Conservation (phyloP, 2,888 invertebrate genomes). For the Tolmerus cingulatus region DNA sequence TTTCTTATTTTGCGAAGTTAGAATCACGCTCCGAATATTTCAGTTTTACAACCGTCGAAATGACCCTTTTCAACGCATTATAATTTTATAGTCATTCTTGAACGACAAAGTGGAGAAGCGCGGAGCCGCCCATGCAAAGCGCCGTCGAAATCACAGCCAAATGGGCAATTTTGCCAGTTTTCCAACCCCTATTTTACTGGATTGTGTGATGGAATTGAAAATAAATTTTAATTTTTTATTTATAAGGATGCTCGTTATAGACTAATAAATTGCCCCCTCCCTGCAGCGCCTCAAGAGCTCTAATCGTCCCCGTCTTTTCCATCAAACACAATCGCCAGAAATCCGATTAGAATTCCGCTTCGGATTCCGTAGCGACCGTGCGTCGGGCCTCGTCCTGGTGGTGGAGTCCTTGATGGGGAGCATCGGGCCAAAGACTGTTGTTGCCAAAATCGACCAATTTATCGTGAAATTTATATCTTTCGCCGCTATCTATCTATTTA, state of each 20-base stretch:
- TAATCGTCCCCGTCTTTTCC: background rate
- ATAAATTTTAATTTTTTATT: conserved; percentile 31
- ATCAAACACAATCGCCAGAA: conserved; percentile 10
- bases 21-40: background rate
- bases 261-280: conserved; percentile 10
- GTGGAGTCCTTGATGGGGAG: background rate
- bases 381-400: background rate
- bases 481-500: conserved; percentile 19
- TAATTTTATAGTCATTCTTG: conserved; percentile 23
- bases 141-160: background rate
- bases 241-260: background rate
- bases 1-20: background rate
- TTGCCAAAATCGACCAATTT: conserved; percentile 27
- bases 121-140: background rate
- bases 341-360: conserved; percentile 18
- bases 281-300: background rate
- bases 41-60: conserved; percentile 1
- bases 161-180: conserved; percentile 5
- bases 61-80: conserved; percentile 6
- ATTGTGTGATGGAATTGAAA: conserved; percentile 27
- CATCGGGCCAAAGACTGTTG: background rate
- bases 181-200: background rate
- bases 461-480: conserved; percentile 29
- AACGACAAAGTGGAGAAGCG: background rate
- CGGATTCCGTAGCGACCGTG: background rate